Percentiles rank a stretch among this genome's conserved stretches.
Evolutionary conservation across 92 coral and sea anemone genomes (phyloP).

Genomic region (Metridium senile): DNA sequence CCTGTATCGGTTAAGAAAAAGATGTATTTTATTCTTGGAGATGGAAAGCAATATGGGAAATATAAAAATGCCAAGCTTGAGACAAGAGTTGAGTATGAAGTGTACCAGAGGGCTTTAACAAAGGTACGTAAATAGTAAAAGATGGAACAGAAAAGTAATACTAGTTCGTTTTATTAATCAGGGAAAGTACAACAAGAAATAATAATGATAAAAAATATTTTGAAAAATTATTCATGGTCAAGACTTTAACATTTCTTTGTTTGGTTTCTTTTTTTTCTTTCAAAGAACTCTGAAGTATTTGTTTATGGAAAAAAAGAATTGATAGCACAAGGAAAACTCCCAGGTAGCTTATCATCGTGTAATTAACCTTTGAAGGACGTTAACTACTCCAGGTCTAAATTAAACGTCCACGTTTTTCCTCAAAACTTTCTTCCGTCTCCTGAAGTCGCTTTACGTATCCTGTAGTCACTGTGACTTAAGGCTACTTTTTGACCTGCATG

Average conservation of each 20-base stretch:
- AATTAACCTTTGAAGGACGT: too few relatives aligned
- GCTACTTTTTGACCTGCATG: too few relatives aligned
- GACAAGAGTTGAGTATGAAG: slow-evolving; percentile 3
- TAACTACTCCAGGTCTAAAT: too few relatives aligned
- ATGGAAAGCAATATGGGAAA: slow-evolving; percentile 4
- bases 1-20: neutral
- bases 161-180: too few relatives aligned
- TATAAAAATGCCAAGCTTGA: slow-evolving; percentile 5
- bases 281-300: neutral
- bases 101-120: slow-evolving; percentile 27
- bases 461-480: too few relatives aligned
- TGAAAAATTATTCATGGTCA: too few relatives aligned
- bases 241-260: neutral
- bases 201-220: neutral
- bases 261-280: neutral
- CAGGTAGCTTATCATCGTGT: neutral
- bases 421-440: too few relatives aligned
- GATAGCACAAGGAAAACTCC: neutral
- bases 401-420: too few relatives aligned
- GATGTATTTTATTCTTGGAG: slow-evolving; percentile 11
- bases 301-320: neutral
- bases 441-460: too few relatives aligned
- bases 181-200: too few relatives aligned
- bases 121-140: too few relatives aligned
- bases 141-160: too few relatives aligned